Percentiles rank a stretch among this genome's conserved stretches.
These are phyloP conservation scores for Pangasius krempfi DNA, from an alignment of 2,797 vertebrate species.

Conservation along the genomic window DNA sequence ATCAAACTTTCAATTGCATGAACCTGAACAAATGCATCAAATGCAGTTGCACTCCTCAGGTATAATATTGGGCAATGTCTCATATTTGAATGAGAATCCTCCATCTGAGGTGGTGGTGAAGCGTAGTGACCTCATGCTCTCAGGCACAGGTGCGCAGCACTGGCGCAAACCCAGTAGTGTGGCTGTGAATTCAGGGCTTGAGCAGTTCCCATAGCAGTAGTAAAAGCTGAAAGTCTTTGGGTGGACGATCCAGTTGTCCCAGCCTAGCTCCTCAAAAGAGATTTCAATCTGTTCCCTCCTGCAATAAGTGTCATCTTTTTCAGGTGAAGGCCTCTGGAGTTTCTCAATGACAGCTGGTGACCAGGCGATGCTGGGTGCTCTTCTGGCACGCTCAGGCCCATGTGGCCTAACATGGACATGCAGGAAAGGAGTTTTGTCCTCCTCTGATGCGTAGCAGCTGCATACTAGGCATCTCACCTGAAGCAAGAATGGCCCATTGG, in stretches of 20 bases:
- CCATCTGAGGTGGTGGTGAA: slow-evolving; percentile 91
- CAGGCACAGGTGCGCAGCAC: slow-evolving; percentile 87
- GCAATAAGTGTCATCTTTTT: slow-evolving; percentile 76
- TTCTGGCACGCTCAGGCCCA: slow-evolving; percentile 65
- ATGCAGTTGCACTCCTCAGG: slow-evolving; percentile 89
- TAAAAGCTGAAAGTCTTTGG: slow-evolving; percentile 86
- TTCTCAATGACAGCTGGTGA: slow-evolving; percentile 78
- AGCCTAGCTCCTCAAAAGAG: slow-evolving; percentile 90
- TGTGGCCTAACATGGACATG: slow-evolving; percentile 71
- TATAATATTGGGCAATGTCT: slow-evolving; percentile 89
- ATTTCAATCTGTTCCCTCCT: slow-evolving; percentile 82
- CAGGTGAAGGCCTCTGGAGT: slow-evolving; percentile 79
- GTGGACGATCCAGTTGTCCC: slow-evolving; percentile 92
- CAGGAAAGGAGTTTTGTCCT: slow-evolving; percentile 85
- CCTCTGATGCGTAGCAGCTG: slow-evolving; percentile 64
- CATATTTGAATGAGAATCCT: slow-evolving; percentile 88
- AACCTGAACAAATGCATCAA: slow-evolving; percentile 51
- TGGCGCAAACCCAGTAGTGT: slow-evolving; percentile 78
- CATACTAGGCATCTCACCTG: slow-evolving; percentile 81
- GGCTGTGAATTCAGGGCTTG: slow-evolving; percentile 66
- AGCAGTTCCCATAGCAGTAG: slow-evolving; percentile 90
- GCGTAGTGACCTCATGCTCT: slow-evolving; percentile 84
- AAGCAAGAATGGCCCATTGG: slow-evolving; percentile 75
- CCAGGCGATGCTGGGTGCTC: slow-evolving; percentile 77
- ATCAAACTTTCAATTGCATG: background rate